Evolutionary conservation across 2,888 invertebrate species (phyloP), one percentile per base, ranked within the genome.

Genomic region (Amiota minor): DNA sequence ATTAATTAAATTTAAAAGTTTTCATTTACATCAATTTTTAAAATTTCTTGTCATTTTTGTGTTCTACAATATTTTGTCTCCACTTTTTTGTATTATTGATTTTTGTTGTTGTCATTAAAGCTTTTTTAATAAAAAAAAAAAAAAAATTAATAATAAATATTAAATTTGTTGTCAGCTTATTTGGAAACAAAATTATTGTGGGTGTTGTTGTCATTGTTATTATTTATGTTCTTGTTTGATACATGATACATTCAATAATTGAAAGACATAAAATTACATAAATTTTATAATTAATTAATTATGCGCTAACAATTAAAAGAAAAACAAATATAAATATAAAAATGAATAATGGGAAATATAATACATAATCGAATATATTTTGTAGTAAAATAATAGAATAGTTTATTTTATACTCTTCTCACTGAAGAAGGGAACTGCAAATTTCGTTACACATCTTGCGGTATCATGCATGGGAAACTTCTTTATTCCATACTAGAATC

Each of bases 1-100:
- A 68, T 68, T 14, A 14, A 18, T 11, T 50, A 47, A 18, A 4
- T 2, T 35, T 35, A 35, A 14, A 59, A 62, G 53, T 47, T 62
- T 62, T 18, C 23, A 71, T 71, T 71, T 62, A 62, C 62, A 53
- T 35, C 35, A 35, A 56, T 59, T 70, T 70, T 45, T 10, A 11
- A 16, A 18, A 56, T 35, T 18, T 61, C n/a, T n/a, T n/a, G n/a
- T n/a, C n/a, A n/a, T n/a, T 61, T 23, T 61, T 61, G 8, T 23
- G 9, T 61, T 61, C 6, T 35, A 3, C 35, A n/a, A n/a, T n/a
- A 35, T 35, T 35, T 35, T 35, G 35, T 35, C 23, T 23, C 3
- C 6, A 8, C 6, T 61, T 67, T 72, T 72, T 69, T 61, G 69
- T 68, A n/a, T 47, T 49, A 14, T 49, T 35, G 9, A 61, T 64